Evolutionary conservation across 2,797 vertebrate genomes (phyloP).

Genomic region (Lateolabrax maculatus): DNA sequence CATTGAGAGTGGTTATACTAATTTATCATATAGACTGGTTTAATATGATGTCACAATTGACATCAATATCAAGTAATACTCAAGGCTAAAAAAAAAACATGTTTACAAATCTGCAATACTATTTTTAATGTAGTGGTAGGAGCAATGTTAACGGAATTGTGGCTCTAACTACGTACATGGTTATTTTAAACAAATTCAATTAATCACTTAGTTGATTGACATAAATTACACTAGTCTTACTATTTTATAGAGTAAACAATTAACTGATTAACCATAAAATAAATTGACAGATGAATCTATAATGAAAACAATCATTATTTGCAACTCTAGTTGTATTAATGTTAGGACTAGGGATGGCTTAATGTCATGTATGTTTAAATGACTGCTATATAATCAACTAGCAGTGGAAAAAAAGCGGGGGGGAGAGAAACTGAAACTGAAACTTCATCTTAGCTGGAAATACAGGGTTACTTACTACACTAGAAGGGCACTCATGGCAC

Average conservation of each 20-base stretch:
- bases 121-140: not conserved
- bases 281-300: not conserved
- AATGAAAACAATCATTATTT: not conserved
- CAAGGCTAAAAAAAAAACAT: not conserved
- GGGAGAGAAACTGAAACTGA: not conserved
- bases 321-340: not conserved
- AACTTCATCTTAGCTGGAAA: not conserved
- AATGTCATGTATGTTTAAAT: not conserved
- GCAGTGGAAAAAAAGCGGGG: not conserved
- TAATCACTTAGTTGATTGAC: not conserved
- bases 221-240: not conserved
- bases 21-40: constrained; percentile 1
- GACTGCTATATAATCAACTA: not conserved
- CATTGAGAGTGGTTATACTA: not conserved
- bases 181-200: not conserved
- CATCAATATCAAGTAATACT: not conserved
- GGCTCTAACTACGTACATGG: not conserved
- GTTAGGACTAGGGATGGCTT: not conserved
- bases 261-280: not conserved
- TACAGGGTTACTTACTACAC: not conserved
- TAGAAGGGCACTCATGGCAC: too few relatives aligned
- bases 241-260: not conserved
- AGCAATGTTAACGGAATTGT: not conserved
- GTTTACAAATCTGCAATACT: not conserved
- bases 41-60: constrained; percentile 6